Conservation (phyloP, 37 sponge, comb jelly and placozoan species). For the Chondrilla cf. caribensis region DNA sequence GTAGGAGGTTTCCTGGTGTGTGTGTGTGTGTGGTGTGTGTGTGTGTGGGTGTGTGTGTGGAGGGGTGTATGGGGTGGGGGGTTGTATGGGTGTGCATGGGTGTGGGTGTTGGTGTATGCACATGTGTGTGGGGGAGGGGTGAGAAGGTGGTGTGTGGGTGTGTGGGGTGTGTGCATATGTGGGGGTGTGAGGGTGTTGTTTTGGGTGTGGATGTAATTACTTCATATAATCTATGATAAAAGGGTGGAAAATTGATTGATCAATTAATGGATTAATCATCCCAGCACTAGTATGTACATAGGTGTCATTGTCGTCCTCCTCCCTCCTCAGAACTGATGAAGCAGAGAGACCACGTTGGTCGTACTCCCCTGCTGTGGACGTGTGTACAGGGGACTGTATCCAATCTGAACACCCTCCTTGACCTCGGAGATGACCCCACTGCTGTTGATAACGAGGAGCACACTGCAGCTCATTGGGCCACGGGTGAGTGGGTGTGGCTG, state of each 20-base stretch:
- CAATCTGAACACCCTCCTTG: constrained; percentile 33
- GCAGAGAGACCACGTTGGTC: constrained; percentile 28
- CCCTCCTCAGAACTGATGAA: constrained; percentile 15
- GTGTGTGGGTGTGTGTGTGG: background rate
- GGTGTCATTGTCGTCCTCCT: too few relatives aligned
- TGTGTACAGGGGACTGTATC: constrained; percentile 42
- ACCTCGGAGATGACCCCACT: constrained; percentile 22
- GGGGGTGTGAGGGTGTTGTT: too few relatives aligned
- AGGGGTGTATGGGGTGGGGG: background rate
- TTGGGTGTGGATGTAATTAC: too few relatives aligned
- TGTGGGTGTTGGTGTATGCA: too few relatives aligned
- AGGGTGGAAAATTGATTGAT: too few relatives aligned
- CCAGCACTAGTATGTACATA: too few relatives aligned
- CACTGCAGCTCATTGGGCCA: constrained; percentile 66
- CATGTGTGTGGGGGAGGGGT: too few relatives aligned
- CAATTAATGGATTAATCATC: too few relatives aligned
- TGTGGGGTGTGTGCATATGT: too few relatives aligned
- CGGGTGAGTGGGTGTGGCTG: constrained; percentile 32
- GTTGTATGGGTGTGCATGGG: too few relatives aligned
- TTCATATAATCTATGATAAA: too few relatives aligned
- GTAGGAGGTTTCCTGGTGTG: constrained; percentile 34
- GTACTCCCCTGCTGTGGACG: constrained; percentile 51
- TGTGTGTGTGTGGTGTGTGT: background rate
- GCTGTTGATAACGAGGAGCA: constrained; percentile 38
- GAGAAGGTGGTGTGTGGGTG: too few relatives aligned